These are phyloP conservation scores for Odocoileus virginianus DNA, from an alignment of 2,113 vertebrate genomes.

Conservation along the genomic window DNA sequence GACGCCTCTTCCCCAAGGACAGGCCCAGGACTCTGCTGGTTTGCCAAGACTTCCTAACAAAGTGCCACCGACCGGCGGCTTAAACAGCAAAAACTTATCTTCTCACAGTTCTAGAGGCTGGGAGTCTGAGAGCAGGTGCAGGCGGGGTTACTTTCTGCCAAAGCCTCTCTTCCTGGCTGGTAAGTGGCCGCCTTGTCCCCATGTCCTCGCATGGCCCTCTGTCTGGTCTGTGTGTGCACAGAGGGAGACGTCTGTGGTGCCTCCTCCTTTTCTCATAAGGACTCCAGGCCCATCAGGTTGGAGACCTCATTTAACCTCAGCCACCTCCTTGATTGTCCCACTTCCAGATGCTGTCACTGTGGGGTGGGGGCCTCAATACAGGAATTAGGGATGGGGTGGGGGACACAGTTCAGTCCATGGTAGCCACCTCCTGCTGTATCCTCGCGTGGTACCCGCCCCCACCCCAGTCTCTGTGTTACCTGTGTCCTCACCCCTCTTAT, in stretches of 20 bases:
- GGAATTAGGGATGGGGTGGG: not conserved
- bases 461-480: not conserved
- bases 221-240: too few relatives aligned
- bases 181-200: not conserved
- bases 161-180: not conserved
- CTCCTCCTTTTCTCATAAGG: not conserved
- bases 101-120: not conserved
- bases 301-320: not conserved
- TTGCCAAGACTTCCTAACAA: not conserved
- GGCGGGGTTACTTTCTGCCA: not conserved
- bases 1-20: not conserved
- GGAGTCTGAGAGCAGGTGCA: not conserved
- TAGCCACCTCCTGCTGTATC: not conserved
- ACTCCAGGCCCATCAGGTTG: accelerated
- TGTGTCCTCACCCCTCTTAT: not conserved
- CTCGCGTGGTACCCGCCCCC: not conserved
- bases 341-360: not conserved
- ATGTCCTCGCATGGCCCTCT: not conserved
- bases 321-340: not conserved
- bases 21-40: not conserved
- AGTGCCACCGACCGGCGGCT: accelerated
- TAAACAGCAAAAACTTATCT: not conserved
- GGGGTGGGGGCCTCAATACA: not conserved
- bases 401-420: not conserved
- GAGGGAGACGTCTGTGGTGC: not conserved